Evolutionary conservation across 1,140 invertebrate species (phyloP).

Genomic region (Macrobrachium nipponense): DNA sequence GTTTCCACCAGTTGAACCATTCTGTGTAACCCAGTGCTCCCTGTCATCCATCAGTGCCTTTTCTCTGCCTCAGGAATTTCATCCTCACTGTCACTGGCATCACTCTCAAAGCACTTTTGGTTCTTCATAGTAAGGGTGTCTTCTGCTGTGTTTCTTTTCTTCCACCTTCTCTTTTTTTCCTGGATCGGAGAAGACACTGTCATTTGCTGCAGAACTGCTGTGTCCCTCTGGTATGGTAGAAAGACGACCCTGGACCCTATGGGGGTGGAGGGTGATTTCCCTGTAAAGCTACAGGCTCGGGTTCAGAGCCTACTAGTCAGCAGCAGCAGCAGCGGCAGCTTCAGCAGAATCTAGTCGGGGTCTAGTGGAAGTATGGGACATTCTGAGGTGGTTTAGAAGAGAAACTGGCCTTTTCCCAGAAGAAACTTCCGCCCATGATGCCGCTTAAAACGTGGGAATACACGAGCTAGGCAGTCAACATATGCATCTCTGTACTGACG

Average conservation of each 20-base stretch:
- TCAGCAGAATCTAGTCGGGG: not conserved
- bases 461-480: conserved; percentile 44
- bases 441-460: conserved; percentile 38
- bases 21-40: conserved; percentile 38
- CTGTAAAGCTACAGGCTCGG: conserved; percentile 7
- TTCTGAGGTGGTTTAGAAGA: conserved; percentile 34
- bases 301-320: conserved; percentile 36
- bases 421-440: conserved; percentile 51
- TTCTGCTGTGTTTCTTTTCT: not conserved
- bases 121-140: not conserved
- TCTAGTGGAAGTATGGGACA: not conserved
- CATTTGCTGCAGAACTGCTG: conserved; percentile 53
- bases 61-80: conserved; percentile 13
- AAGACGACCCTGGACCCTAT: conserved; percentile 1
- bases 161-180: conserved; percentile 1
- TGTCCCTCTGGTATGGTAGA: conserved; percentile 45
- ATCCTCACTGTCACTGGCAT: conserved; percentile 4
- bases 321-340: not conserved
- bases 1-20: conserved; percentile 14
- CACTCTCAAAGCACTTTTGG: not conserved
- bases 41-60: conserved; percentile 14
- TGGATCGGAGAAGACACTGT: conserved; percentile 49
- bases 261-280: not conserved
- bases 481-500: conserved; percentile 55
- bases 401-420: conserved; percentile 50